These are phyloP conservation scores for Clarias macrocephalus DNA, from an alignment of 2,113 vertebrate genomes.

Conservation along the genomic window DNA sequence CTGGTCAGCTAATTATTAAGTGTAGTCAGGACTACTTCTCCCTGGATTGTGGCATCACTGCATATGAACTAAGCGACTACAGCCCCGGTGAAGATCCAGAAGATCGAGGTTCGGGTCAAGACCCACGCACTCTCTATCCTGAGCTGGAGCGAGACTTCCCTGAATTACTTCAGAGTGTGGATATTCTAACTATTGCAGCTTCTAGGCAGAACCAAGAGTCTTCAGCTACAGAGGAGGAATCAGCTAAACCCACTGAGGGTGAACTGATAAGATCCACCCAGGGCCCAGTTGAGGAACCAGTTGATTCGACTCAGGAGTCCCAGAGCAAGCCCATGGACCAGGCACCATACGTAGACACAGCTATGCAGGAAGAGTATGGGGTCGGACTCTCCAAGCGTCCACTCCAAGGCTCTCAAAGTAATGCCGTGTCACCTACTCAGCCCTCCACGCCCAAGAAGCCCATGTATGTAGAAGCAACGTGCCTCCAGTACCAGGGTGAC, in stretches of 20 bases:
- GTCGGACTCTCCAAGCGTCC: constrained; percentile 79
- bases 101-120: constrained; percentile 65
- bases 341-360: constrained; percentile 42
- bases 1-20: constrained; percentile 95
- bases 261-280: not conserved
- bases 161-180: constrained; percentile 81
- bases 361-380: constrained; percentile 71
- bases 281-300: constrained; percentile 46
- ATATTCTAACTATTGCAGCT: constrained; percentile 76
- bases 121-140: constrained; percentile 74
- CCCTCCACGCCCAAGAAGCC: constrained; percentile 85
- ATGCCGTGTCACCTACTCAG: constrained; percentile 83
- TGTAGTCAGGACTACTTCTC: constrained; percentile 98
- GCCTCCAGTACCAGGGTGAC: constrained; percentile 76
- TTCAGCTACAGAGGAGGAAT: constrained; percentile 46
- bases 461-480: constrained; percentile 72
- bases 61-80: constrained; percentile 93
- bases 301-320: constrained; percentile 42
- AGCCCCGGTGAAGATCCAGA: constrained; percentile 88
- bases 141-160: constrained; percentile 82
- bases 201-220: constrained; percentile 63
- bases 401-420: constrained; percentile 80
- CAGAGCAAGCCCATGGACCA: constrained; percentile 44
- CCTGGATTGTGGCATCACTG: constrained; percentile 96
- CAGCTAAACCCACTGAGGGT: constrained; percentile 38